Evolutionary conservation across 2,888 invertebrate genomes (phyloP), one percentile per base, ranked within the genome.

Genomic region (Xestobium rufovillosum): DNA sequence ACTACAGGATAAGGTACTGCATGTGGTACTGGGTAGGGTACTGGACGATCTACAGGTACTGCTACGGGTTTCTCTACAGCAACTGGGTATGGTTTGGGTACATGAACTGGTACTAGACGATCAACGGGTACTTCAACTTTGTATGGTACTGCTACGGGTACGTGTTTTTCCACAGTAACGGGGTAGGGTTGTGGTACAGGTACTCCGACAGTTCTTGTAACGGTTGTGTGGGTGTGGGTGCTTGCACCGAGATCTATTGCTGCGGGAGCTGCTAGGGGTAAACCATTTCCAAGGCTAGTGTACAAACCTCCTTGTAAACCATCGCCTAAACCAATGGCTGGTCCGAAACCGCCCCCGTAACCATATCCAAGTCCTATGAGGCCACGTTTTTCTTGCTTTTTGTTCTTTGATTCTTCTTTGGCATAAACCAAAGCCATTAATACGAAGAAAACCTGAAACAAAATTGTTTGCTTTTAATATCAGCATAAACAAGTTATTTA

Each of bases 1-100:
- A 47, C 45, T 9, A 55, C 51, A 13, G 57, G 51, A n/a, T 61
- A 55, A 9, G 53, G 54, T 19, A 60, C 53, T 11, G 54, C 53
- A 23, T 52, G 47, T 16, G 52, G 55, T n/a, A 58, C 50, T 14
- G 55, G 52, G 6, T 61, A 56, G 14, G 57, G 70, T 1, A 73
- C 70, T 1, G 74, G 72, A 41, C 75, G 70, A 6, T 73, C 66
- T 4, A 75, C 70, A 1, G 70, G 73, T 15, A 71, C 69, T 2
- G 72, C 66, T 16, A 72, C 68, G 2, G 71, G 69, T 37, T 70
- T 61, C 42, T 72, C 70, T 1, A 73, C 68, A 1, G 70, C 57
- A 1, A 72, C 69, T 1, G 55, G 50, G 26, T 51, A 48, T 1
- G 73, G 73, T 3, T 67, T 66, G 1, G 69, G 68, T 2, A 73